A percentile compares a stretch with the other conserved stretches of the same genome.
phyloP scores from a whole-genome alignment of 2,113 vertebrate genomes.

The Rhinolophus ferrumequinum region DNA sequence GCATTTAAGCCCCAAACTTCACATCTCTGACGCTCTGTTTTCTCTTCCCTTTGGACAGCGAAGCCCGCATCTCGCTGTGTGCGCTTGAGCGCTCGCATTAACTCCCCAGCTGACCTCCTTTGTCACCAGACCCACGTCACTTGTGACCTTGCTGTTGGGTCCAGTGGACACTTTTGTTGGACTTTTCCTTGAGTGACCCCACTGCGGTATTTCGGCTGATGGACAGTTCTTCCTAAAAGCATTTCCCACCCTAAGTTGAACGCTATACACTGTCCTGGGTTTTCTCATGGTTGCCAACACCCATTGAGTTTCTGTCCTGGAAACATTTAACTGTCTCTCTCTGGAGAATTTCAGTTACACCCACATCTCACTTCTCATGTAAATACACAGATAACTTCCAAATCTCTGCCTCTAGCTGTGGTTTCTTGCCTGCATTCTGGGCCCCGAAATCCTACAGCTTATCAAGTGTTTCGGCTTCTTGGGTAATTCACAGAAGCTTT shows the following conservation, averaged over 20 bases:
- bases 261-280: background rate
- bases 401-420: background rate
- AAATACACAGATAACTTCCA: background rate
- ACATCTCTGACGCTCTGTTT: fast-evolving
- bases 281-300: background rate
- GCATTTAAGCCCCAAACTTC: background rate
- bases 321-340: background rate
- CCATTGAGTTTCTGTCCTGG: background rate
- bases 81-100: fast-evolving
- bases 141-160: too few relatives aligned
- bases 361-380: background rate
- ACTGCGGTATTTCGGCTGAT: background rate
- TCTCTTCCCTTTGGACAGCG: background rate
- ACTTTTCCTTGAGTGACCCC: background rate
- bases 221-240: background rate
- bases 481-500: background rate
- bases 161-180: background rate
- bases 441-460: background rate
- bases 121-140: background rate
- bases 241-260: background rate
- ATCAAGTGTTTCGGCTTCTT: background rate
- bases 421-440: background rate
- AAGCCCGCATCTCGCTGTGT: fast-evolving
- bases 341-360: background rate
- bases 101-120: background rate